Evolutionary conservation across 2,888 invertebrate species (phyloP).

Genomic region (Artemia sinica): DNA sequence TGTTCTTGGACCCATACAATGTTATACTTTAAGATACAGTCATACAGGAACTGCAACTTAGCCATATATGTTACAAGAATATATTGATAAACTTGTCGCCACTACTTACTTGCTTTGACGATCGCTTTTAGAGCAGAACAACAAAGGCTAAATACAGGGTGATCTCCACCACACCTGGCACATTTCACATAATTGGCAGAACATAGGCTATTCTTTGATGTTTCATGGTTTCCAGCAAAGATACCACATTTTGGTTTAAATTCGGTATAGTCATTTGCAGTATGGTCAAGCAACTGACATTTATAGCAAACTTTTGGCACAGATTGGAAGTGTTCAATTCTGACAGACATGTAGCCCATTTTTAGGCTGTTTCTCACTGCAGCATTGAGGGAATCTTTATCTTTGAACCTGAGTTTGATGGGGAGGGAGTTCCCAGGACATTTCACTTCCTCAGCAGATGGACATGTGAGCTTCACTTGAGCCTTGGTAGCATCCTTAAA

Average conservation of each 20-base stretch:
- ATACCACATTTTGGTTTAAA: background rate
- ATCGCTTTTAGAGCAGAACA: background rate
- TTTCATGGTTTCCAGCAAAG: background rate
- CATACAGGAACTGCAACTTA: background rate
- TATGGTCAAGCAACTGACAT: background rate
- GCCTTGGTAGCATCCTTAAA: background rate
- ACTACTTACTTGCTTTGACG: background rate
- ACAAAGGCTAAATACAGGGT: background rate
- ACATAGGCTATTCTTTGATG: background rate
- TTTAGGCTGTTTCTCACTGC: background rate
- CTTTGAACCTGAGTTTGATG: background rate
- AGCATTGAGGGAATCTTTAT: background rate
- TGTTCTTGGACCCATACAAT: constrained; percentile 3
- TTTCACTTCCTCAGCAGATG: background rate
- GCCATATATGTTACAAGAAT: background rate
- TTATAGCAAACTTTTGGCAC: background rate
- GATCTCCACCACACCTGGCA: background rate
- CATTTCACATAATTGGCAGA: background rate
- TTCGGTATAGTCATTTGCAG: background rate
- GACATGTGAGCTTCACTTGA: background rate
- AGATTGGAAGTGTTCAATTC: background rate
- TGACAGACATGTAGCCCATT: background rate
- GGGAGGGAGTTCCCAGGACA: background rate
- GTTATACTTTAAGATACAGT: no score
- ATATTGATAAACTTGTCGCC: background rate